A percentile compares a stretch with the other conserved stretches of the same genome.
Evolutionary conservation across 1,140 invertebrate genomes (phyloP).

Genomic region (Macrocentrus cingulum): DNA sequence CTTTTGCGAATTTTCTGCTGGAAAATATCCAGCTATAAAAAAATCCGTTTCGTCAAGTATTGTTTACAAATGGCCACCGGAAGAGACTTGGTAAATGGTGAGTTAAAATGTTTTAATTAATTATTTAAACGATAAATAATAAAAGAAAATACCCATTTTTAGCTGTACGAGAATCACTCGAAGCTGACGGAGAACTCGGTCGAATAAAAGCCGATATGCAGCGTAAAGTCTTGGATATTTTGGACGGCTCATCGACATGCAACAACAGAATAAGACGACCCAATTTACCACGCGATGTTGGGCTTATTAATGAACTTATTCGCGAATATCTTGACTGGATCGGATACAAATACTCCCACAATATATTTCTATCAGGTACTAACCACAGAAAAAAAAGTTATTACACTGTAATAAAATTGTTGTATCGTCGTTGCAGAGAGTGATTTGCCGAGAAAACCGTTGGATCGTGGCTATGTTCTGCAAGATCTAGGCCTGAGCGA

Average conservation of each 20-base stretch:
- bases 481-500: conserved; percentile 49
- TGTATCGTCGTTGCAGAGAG: conserved; percentile 47
- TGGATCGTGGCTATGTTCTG: conserved; percentile 45
- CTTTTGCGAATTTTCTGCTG: too few species aligned
- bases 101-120: conserved; percentile 3
- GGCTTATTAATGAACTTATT: conserved; percentile 56
- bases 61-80: conserved; percentile 45
- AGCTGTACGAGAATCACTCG: conserved; percentile 56
- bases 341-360: conserved; percentile 55
- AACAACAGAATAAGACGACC: conserved; percentile 37
- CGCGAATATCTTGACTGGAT: conserved; percentile 59
- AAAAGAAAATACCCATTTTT: conserved; percentile 1
- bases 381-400: neutral
- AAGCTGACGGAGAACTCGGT: conserved; percentile 48
- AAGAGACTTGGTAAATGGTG: conserved; percentile 53
- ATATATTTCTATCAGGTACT: conserved; percentile 50
- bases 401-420: neutral
- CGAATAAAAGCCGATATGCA: conserved; percentile 55
- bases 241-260: conserved; percentile 44
- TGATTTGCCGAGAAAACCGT: conserved; percentile 48
- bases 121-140: conserved; percentile 17
- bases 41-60: too few species aligned
- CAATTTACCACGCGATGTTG: conserved; percentile 44
- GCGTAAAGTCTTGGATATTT: conserved; percentile 52
- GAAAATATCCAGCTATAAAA: too few species aligned